Conservation (phyloP, 2,888 invertebrate species). For the Stenodera caucasica region DNA sequence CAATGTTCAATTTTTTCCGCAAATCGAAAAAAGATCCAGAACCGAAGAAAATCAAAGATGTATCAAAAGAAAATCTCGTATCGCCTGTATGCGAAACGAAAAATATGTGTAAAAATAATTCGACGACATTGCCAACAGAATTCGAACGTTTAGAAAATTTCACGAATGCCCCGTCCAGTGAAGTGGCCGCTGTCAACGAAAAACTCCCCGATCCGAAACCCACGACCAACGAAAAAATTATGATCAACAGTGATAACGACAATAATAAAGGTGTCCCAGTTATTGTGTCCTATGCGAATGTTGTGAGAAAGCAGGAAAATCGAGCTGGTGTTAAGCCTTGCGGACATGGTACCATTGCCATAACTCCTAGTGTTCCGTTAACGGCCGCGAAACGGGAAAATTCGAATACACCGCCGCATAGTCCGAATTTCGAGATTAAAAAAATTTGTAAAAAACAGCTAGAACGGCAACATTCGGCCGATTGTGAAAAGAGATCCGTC, state of each 20-base stretch:
- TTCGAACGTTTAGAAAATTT: slow-evolving; percentile 42
- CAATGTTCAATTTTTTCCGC: slow-evolving; percentile 51
- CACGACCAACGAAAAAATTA: slow-evolving; percentile 36
- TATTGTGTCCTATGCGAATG: slow-evolving; percentile 35
- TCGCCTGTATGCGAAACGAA: slow-evolving; percentile 29
- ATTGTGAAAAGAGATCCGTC: slow-evolving; percentile 19
- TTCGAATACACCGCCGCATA: slow-evolving; percentile 45
- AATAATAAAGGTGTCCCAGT: slow-evolving; percentile 22
- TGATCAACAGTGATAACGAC: slow-evolving; percentile 23
- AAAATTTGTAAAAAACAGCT: slow-evolving; percentile 27
- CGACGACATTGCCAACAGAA: slow-evolving; percentile 37
- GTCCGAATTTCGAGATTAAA: slow-evolving; percentile 47
- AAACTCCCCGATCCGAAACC: slow-evolving; percentile 41
- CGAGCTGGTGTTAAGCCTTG: slow-evolving; percentile 49
- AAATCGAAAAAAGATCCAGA: slow-evolving; percentile 46
- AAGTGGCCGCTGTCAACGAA: slow-evolving; percentile 39
- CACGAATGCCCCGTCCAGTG: slow-evolving; percentile 40
- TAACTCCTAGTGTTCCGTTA: slow-evolving; percentile 46
- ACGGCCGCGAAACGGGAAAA: slow-evolving; percentile 36
- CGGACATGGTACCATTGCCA: slow-evolving; percentile 53
- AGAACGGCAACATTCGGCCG: slow-evolving; percentile 14
- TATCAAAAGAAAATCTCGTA: slow-evolving; percentile 19
- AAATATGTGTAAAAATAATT: slow-evolving; percentile 50
- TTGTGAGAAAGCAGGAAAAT: slow-evolving; percentile 29
- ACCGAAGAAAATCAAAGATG: slow-evolving; percentile 34